Evolutionary conservation across 1,140 invertebrate genomes (phyloP).

Genomic region (Acromyrmex heyeri): DNA sequence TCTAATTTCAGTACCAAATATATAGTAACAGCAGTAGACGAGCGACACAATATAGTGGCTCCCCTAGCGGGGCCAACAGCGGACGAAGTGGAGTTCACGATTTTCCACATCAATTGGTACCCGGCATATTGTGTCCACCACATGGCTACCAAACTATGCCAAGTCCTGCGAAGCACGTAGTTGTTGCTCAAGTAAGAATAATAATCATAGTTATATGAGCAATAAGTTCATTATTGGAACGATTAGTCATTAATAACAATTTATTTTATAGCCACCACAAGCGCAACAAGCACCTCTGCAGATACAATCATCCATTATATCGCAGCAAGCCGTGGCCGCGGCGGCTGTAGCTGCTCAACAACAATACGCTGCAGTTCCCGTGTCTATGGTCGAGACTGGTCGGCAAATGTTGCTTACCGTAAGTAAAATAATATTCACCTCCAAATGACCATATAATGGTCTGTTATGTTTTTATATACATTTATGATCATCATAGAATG

Average conservation of each 20-base stretch:
- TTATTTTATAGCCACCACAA: slow-evolving; percentile 81
- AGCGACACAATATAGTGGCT: slow-evolving; percentile 87
- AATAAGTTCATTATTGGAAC: slow-evolving; percentile 10
- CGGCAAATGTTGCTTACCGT: slow-evolving; percentile 90
- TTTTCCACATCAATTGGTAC: slow-evolving; percentile 95
- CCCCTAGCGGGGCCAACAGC: slow-evolving; percentile 83
- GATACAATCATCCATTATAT: slow-evolving; percentile 90
- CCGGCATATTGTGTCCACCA: slow-evolving; percentile 95
- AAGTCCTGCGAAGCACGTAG: slow-evolving; percentile 95
- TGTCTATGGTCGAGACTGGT: slow-evolving; percentile 95
- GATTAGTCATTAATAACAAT: slow-evolving; percentile 15
- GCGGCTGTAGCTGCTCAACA: slow-evolving; percentile 89
- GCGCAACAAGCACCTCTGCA: slow-evolving; percentile 87
- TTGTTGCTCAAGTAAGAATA: slow-evolving; percentile 89
- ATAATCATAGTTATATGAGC: not conserved
- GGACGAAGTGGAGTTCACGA: slow-evolving; percentile 86
- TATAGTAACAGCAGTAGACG: slow-evolving; percentile 92
- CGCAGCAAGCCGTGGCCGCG: slow-evolving; percentile 89
- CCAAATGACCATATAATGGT: not conserved
- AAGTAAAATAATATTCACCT: slow-evolving; percentile 72
- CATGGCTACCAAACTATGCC: slow-evolving; percentile 94
- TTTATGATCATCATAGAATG: slow-evolving; percentile 87
- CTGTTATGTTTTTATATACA: not conserved
- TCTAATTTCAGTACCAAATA: slow-evolving; percentile 92
- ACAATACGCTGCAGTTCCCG: slow-evolving; percentile 94